Conservation (phyloP, 2,113 vertebrate species). For the Symphodus melops region DNA sequence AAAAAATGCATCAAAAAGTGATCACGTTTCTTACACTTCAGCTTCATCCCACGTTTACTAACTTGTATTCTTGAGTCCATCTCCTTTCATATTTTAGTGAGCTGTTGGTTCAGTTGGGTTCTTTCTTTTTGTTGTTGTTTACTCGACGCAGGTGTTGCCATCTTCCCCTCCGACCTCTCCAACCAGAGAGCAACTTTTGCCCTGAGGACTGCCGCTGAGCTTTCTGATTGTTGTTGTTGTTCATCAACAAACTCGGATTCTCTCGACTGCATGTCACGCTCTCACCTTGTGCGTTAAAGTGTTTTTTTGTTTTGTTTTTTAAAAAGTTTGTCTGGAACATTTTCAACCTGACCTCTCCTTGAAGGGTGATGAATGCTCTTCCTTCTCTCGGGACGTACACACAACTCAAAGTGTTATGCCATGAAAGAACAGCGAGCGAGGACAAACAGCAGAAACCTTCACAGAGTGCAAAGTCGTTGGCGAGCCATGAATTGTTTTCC, state of each 20-base stretch:
- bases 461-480: background rate
- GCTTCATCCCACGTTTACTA: background rate
- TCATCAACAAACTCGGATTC: background rate
- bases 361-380: background rate
- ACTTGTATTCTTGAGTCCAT: background rate
- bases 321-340: background rate
- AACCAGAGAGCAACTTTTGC: background rate
- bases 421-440: no score
- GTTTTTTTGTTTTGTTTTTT: background rate
- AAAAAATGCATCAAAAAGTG: no score
- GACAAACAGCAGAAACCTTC: background rate
- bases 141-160: background rate
- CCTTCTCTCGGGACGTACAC: background rate
- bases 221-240: slow-evolving; percentile 9
- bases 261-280: background rate
- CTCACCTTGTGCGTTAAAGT: background rate
- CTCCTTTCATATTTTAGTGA: background rate
- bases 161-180: slow-evolving; percentile 4
- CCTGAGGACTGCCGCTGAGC: background rate
- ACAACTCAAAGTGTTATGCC: no score
- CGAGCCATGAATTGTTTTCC: background rate
- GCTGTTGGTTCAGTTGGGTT: background rate
- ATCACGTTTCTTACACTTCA: background rate
- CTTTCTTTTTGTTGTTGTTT: background rate
- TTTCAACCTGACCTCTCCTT: background rate